Evolutionary conservation across 1,140 invertebrate genomes (phyloP), one percentile per base, ranked within the genome.

Genomic region (Adoxophyes honmai): DNA sequence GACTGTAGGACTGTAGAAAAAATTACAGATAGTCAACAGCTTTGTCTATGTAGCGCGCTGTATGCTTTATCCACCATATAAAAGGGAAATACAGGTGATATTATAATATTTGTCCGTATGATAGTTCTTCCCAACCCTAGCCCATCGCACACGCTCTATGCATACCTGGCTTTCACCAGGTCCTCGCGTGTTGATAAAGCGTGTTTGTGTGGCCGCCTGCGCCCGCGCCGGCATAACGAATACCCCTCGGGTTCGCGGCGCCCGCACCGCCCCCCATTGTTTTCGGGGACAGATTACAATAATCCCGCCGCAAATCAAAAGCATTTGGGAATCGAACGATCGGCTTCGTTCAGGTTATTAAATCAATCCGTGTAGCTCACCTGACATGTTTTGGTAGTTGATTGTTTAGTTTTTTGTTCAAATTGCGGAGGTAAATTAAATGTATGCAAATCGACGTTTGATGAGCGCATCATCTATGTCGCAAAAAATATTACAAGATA

Each of bases 281-380:
- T 42, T 65, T 64, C 66, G 61, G 65, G 36, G 65, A 73, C 68
- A 75, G 66, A 81, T 81, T 76, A 78, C 68, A 72, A 79, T 81
- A 81, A 81, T 81, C 73, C 68, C 62, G 64, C 66, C 48, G 68
- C 75, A 78, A 81, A 81, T 78, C 75, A 76, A 80, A 77, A 64
- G 64, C 75, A 74, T 79, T 75, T 63, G 66, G 68, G 66, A 69
- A 79, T 79, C 78, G 73, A 81, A 70, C 66, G 65, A 74, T 75
- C 70, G 70, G 62, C 62, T 62, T 34, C 37, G 62, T 34, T 62
- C 61, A 66, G 69, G 61, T 72, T 78, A 78, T 78, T 78, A 75
- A 80, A 72, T 78, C 69, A 67, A 76, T 68, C 58, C 38, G 44
- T 56, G 59, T 64, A 67, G 34, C 14, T 13, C 51, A 61, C 52